These are phyloP conservation scores for Mercenaria mercenaria DNA, from an alignment of 1,140 invertebrate genomes.

Conservation along the genomic window DNA sequence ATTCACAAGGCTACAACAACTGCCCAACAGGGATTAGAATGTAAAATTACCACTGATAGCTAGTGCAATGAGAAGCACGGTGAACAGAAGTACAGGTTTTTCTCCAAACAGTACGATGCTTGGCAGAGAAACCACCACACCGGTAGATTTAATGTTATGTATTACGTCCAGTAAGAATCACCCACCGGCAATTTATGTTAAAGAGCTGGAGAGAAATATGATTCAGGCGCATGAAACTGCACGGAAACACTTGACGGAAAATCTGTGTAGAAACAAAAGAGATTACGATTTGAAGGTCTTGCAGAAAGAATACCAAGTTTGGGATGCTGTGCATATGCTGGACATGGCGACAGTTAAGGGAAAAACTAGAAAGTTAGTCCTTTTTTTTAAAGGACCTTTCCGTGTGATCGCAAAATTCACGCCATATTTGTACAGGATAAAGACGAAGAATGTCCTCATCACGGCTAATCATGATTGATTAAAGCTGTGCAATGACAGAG, in stretches of 20 bases:
- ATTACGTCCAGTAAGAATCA: no score
- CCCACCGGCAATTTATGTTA: no score
- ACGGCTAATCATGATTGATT: no score
- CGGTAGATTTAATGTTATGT: no score
- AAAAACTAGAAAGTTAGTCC: no score
- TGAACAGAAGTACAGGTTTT: background rate
- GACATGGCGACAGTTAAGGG: no score
- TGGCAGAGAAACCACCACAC: slow-evolving; percentile 8
- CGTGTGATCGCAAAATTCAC: no score
- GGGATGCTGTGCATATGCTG: background rate
- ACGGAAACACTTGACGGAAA: background rate
- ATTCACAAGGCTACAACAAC: slow-evolving; percentile 67
- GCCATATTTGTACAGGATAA: no score
- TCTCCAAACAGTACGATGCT: slow-evolving; percentile 13
- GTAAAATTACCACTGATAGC: background rate
- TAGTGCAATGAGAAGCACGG: background rate
- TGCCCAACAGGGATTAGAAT: background rate
- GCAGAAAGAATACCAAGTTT: background rate
- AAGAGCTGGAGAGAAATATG: no score
- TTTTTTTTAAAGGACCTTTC: no score
- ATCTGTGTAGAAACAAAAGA: background rate
- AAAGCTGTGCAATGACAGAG: no score
- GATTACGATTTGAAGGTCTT: slow-evolving; percentile 5
- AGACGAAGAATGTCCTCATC: no score
- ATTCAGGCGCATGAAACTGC: slow-evolving; percentile 12